Evolutionary conservation across 2,888 invertebrate species (phyloP).

Genomic region (Xestia sexstrigata): DNA sequence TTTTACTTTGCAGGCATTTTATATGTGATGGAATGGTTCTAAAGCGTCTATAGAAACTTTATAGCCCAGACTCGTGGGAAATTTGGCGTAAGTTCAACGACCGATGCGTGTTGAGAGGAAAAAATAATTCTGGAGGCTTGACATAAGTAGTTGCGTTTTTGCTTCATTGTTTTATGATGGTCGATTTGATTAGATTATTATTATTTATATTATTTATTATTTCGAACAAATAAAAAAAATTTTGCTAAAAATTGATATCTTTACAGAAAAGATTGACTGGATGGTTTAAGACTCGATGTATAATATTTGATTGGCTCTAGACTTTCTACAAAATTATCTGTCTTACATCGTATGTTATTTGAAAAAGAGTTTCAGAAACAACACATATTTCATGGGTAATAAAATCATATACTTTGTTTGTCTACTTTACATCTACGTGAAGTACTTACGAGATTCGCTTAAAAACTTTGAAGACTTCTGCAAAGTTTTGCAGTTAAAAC

Average conservation of each 20-base stretch:
- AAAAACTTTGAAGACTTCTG: constrained; percentile 34
- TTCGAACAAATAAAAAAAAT: no score
- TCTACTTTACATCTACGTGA: background rate
- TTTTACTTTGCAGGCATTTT: constrained; percentile 42
- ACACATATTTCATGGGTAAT: background rate
- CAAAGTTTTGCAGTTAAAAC: constrained; percentile 46
- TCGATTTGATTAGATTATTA: background rate
- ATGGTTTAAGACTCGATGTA: background rate
- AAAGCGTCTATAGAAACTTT: constrained; percentile 22
- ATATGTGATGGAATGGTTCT: constrained; percentile 27
- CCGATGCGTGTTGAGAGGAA: background rate
- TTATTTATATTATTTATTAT: no score
- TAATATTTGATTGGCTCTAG: background rate
- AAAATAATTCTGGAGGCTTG: background rate
- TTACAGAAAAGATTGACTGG: background rate
- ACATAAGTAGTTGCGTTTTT: background rate
- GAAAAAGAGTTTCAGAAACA: background rate
- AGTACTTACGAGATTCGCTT: constrained; percentile 9
- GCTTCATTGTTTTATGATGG: background rate
- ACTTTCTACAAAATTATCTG: background rate
- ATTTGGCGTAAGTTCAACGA: background rate
- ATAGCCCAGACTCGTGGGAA: constrained; percentile 21
- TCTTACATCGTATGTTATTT: background rate
- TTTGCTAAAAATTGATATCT: background rate
- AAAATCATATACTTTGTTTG: constrained; percentile 9